These are phyloP conservation scores for Hesperia comma DNA, from an alignment of 2,888 invertebrate species.

Conservation along the genomic window DNA sequence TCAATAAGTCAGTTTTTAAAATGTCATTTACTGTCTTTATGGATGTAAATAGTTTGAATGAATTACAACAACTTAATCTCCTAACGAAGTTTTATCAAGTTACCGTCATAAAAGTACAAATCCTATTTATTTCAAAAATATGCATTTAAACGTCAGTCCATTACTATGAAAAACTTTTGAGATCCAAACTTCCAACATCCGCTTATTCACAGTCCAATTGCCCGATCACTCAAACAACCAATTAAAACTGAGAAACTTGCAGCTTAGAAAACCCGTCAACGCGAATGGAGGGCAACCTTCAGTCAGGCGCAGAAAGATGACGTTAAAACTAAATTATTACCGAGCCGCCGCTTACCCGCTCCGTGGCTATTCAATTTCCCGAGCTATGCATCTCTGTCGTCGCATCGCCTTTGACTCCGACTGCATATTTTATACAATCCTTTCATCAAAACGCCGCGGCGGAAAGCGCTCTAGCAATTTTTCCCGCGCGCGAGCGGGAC, in stretches of 20 bases:
- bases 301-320: conserved; percentile 44
- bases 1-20: not conserved
- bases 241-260: conserved; percentile 35
- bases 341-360: conserved; percentile 62
- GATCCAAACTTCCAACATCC: conserved; percentile 18
- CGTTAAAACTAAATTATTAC: conserved; percentile 75
- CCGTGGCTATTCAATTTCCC: conserved; percentile 75
- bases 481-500: conserved; percentile 74
- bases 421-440: conserved; percentile 81
- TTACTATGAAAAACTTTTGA: conserved; percentile 2
- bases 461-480: conserved; percentile 75
- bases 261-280: conserved; percentile 40
- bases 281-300: conserved; percentile 40
- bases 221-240: conserved; percentile 39
- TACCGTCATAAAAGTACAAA: not conserved
- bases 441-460: conserved; percentile 79
- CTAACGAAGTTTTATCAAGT: not conserved
- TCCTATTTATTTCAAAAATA: not conserved
- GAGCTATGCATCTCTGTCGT: conserved; percentile 75
- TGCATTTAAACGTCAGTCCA: conserved; percentile 11
- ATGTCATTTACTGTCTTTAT: not conserved
- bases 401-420: conserved; percentile 70
- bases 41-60: not conserved
- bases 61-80: not conserved
- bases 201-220: conserved; percentile 52